Evolutionary conservation across 2,797 vertebrate genomes (phyloP).

Genomic region (Eutrigla gurnardus): DNA sequence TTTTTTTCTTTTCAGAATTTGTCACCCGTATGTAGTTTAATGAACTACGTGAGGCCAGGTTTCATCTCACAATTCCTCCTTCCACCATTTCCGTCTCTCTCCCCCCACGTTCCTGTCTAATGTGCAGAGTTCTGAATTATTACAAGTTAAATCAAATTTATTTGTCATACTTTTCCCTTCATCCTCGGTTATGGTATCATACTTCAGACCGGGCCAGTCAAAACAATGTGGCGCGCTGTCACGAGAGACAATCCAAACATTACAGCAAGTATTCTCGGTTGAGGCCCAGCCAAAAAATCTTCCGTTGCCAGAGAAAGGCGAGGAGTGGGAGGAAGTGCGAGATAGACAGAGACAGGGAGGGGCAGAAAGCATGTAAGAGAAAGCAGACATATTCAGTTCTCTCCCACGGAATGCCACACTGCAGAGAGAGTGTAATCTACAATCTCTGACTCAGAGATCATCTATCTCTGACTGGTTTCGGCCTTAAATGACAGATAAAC

Average conservation of each 20-base stretch:
- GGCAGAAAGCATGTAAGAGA: constrained; percentile 31
- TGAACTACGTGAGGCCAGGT: not conserved
- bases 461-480: constrained; percentile 57
- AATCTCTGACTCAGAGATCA: constrained; percentile 69
- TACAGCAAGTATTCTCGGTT: constrained; percentile 31
- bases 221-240: constrained; percentile 44
- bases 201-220: constrained; percentile 17
- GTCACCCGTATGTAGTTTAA: not conserved
- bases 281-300: constrained; percentile 40
- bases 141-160: constrained; percentile 19
- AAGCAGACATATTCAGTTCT: constrained; percentile 45
- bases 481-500: constrained; percentile 58
- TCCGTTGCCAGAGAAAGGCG: constrained; percentile 29
- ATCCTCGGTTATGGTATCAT: constrained; percentile 48
- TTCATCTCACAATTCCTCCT: not conserved
- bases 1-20: constrained; percentile 5
- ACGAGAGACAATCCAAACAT: constrained; percentile 47
- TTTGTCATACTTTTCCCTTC: constrained; percentile 10
- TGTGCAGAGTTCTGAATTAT: not conserved
- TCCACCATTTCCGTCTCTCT: not conserved
- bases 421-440: constrained; percentile 50
- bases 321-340: constrained; percentile 12
- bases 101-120: not conserved
- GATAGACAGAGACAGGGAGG: constrained; percentile 4
- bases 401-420: constrained; percentile 56